Conservation (phyloP, 2,888 invertebrate species). For the Dynastes grantii region DNA sequence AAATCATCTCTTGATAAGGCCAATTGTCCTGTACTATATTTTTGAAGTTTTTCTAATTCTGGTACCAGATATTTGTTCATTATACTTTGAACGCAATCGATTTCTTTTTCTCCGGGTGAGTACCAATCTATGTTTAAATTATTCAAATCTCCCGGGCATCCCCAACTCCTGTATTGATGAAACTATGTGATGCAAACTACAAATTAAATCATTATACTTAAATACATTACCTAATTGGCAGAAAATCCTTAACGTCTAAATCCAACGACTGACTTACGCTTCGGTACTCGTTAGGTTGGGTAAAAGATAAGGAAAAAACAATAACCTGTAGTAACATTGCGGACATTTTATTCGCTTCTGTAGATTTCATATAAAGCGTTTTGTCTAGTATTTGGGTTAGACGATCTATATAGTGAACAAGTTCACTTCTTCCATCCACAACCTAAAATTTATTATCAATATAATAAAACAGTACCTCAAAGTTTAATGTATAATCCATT, state of each 20-base stretch:
- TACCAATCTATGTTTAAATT: slow-evolving; percentile 84
- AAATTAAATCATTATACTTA: slow-evolving; percentile 15
- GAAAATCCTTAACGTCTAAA: slow-evolving; percentile 78
- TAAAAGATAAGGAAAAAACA: slow-evolving; percentile 75
- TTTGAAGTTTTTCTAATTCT: slow-evolving; percentile 76
- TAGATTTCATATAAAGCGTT: slow-evolving; percentile 79
- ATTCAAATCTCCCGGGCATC: slow-evolving; percentile 78
- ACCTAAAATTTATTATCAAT: slow-evolving; percentile 67
- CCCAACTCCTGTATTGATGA: slow-evolving; percentile 82
- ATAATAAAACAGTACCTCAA: neutral
- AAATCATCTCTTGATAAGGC: slow-evolving; percentile 79
- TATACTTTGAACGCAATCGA: slow-evolving; percentile 78
- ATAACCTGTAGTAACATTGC: slow-evolving; percentile 77
- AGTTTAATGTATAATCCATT: too few species aligned
- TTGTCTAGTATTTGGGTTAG: slow-evolving; percentile 80
- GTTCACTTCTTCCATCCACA: slow-evolving; percentile 77
- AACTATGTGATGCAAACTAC: neutral
- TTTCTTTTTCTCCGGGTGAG: slow-evolving; percentile 81
- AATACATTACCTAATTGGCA: slow-evolving; percentile 75
- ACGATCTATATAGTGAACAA: slow-evolving; percentile 79
- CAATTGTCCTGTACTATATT: slow-evolving; percentile 73
- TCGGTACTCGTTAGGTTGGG: slow-evolving; percentile 77
- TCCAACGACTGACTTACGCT: slow-evolving; percentile 77
- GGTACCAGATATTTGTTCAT: slow-evolving; percentile 78
- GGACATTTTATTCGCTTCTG: slow-evolving; percentile 78